Evolutionary conservation across 2,888 invertebrate genomes (phyloP).

Genomic region (Cerceris ruficornis): DNA sequence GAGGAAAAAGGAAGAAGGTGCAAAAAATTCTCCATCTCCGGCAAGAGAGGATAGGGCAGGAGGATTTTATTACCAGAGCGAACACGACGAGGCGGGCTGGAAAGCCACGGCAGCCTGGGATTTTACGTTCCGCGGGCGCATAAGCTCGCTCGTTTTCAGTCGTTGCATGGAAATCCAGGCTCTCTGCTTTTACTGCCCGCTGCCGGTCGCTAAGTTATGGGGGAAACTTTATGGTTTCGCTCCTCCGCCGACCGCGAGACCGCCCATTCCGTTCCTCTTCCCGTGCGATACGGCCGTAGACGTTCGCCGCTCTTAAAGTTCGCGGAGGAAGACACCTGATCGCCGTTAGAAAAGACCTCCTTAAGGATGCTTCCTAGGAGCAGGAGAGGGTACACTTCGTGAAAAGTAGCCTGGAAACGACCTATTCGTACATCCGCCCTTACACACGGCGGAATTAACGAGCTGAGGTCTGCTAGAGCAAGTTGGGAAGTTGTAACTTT

Average conservation of each 20-base stretch:
- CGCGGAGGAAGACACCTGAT: constrained; percentile 57
- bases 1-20: constrained; percentile 6
- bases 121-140: constrained; percentile 50
- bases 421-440: constrained; percentile 52
- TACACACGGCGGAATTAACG: constrained; percentile 55
- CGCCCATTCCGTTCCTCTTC: constrained; percentile 58
- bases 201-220: constrained; percentile 74
- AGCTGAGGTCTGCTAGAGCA: constrained; percentile 41
- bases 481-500: constrained; percentile 49
- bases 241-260: constrained; percentile 37
- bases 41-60: too few relatives aligned
- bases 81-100: constrained; percentile 12
- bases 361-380: constrained; percentile 18
- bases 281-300: constrained; percentile 34
- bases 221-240: constrained; percentile 76
- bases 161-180: constrained; percentile 74
- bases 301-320: constrained; percentile 5
- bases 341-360: constrained; percentile 46
- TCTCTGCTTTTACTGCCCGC: constrained; percentile 69
- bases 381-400: constrained; percentile 47
- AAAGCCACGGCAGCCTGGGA: constrained; percentile 31
- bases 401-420: constrained; percentile 67
- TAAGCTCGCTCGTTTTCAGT: constrained; percentile 71
- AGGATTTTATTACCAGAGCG: too few relatives aligned
- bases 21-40: neutral